A percentile compares a stretch with the other conserved stretches of the same genome.
These are phyloP conservation scores for Lycopodina hypogea DNA, from an alignment of 37 sponge, comb jelly and placozoan genomes.

Conservation along the genomic window DNA sequence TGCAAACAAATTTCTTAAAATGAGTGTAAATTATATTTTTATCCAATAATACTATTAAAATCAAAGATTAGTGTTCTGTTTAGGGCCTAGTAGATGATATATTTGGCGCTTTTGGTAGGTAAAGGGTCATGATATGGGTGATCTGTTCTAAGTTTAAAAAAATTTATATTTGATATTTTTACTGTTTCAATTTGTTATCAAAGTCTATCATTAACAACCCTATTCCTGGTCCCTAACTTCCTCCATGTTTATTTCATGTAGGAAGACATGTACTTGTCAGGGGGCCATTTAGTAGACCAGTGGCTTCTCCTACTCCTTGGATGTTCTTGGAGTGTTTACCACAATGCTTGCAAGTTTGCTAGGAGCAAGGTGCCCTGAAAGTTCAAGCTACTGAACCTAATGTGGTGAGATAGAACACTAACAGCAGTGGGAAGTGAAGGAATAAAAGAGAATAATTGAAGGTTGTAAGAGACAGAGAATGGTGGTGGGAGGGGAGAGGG, in stretches of 20 bases:
- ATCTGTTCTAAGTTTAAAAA: too few relatives aligned
- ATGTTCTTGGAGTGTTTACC: conserved; percentile 90
- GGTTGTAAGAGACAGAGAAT: not conserved
- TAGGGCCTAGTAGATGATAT: too few relatives aligned
- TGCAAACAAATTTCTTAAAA: too few relatives aligned
- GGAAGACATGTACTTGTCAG: conserved; percentile 88
- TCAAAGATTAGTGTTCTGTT: too few relatives aligned
- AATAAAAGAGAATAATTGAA: too few relatives aligned
- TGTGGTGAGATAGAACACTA: conserved; percentile 18
- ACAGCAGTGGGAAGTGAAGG: not conserved
- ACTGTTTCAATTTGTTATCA: too few relatives aligned
- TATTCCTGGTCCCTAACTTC: not conserved
- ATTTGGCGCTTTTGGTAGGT: too few relatives aligned
- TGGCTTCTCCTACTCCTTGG: conserved; percentile 93
- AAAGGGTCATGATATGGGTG: too few relatives aligned
- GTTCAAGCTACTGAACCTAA: conserved; percentile 66
- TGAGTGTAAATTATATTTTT: too few relatives aligned
- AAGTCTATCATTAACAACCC: too few relatives aligned
- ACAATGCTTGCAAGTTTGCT: conserved; percentile 92
- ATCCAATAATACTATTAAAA: too few relatives aligned
- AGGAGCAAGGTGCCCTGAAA: conserved; percentile 78
- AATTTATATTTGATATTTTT: too few relatives aligned
- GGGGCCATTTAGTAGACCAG: conserved; percentile 57
- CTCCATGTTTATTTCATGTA: conserved; percentile 13
- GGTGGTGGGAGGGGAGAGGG: not conserved